phyloP scores from a whole-genome alignment of 2,888 invertebrate species.

The Diplolepis rosae region DNA sequence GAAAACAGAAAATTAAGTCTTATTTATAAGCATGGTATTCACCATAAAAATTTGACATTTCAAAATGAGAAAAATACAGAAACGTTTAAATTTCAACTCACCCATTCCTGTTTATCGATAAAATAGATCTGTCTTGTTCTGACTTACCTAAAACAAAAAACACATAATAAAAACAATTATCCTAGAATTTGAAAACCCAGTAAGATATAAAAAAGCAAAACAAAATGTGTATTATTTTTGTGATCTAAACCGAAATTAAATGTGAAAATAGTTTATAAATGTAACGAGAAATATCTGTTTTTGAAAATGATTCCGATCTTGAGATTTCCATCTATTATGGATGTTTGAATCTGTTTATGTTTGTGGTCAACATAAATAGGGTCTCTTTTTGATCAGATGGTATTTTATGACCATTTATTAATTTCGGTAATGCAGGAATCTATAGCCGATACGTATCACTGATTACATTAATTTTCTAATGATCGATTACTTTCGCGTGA shows the following conservation, averaged over 20 bases:
- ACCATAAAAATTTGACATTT: too few species aligned
- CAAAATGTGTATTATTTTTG: slow-evolving; percentile 3
- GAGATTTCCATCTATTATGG: slow-evolving; percentile 13
- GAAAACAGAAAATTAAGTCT: too few species aligned
- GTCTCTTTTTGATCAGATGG: background rate
- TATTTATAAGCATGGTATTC: background rate
- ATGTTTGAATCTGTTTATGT: background rate
- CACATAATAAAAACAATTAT: background rate
- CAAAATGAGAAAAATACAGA: background rate
- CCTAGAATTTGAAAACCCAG: background rate
- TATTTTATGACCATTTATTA: too few species aligned
- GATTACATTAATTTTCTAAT: too few species aligned
- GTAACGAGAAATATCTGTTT: background rate
- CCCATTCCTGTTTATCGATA: background rate
- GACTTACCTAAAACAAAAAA: slow-evolving; percentile 23
- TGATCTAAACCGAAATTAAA: slow-evolving; percentile 2
- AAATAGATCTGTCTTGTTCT: background rate
- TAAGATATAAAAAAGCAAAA: background rate
- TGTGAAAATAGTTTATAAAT: background rate
- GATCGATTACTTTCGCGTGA: too few species aligned
- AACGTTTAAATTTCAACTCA: too few species aligned
- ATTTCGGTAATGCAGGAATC: too few species aligned
- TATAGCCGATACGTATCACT: too few species aligned
- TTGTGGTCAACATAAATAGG: slow-evolving; percentile 16
- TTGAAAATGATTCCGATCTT: background rate